These are phyloP conservation scores for Caenorhabditis sp. DNA, from an alignment of 2,888 invertebrate species.

Conservation along the genomic window DNA sequence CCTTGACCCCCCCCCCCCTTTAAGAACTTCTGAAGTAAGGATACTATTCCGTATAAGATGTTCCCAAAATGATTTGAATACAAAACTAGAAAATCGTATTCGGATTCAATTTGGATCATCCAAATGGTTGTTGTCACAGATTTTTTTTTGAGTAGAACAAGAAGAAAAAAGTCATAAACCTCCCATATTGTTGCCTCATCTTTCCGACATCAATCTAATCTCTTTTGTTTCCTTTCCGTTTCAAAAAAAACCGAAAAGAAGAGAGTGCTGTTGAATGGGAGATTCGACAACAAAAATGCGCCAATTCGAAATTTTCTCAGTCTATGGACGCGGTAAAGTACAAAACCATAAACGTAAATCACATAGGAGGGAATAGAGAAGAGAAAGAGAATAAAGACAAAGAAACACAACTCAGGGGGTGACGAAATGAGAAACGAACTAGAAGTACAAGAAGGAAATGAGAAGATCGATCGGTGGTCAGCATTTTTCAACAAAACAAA, in stretches of 20 bases:
- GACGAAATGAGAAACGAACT: no score
- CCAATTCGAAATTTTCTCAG: background rate
- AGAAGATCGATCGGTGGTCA: background rate
- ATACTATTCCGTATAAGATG: no score
- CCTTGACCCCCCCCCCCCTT: no score
- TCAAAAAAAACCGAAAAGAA: background rate
- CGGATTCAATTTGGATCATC: no score
- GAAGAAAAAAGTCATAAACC: background rate
- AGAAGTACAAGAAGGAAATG: no score
- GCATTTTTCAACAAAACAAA: background rate
- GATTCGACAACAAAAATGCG: conserved; percentile 1
- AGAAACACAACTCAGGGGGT: background rate
- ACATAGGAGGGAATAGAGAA: background rate
- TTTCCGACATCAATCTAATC: background rate
- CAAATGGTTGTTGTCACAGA: no score
- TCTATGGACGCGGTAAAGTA: conserved; percentile 6
- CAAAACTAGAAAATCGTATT: no score
- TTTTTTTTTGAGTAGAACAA: background rate
- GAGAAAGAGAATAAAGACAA: background rate
- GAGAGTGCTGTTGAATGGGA: background rate
- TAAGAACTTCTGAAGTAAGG: no score
- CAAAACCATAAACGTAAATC: conserved; percentile 30
- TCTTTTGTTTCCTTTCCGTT: background rate
- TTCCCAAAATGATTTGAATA: no score
- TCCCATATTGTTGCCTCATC: background rate